Conservation (phyloP, 1,140 invertebrate species). For the Penaeus japonicus region DNA sequence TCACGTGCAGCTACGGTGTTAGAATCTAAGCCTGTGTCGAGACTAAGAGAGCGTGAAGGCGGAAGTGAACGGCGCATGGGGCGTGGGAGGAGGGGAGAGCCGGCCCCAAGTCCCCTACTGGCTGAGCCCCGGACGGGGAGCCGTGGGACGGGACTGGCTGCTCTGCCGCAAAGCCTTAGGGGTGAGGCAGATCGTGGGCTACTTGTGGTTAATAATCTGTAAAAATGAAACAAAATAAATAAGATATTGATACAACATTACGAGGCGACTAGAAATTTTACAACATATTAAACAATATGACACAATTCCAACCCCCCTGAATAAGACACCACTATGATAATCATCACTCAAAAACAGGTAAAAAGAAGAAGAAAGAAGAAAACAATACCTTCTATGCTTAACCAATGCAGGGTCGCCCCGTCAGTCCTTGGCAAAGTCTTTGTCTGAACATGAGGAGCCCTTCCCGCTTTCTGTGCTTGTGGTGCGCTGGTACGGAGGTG, state of each 20-base stretch:
- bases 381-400: conserved; percentile 55
- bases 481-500: conserved; percentile 79
- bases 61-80: conserved; percentile 48
- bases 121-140: conserved; percentile 28
- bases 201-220: conserved; percentile 47
- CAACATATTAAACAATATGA: too few relatives aligned
- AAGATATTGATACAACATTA: not conserved
- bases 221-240: not conserved
- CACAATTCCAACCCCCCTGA: too few relatives aligned
- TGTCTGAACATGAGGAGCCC: conserved; percentile 71
- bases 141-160: conserved; percentile 44
- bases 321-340: not conserved
- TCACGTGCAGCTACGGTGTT: conserved; percentile 24
- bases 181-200: conserved; percentile 55
- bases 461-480: conserved; percentile 79
- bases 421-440: conserved; percentile 66
- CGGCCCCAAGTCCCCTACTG: conserved; percentile 39
- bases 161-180: conserved; percentile 43
- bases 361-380: not conserved
- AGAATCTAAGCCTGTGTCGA: conserved; percentile 57
- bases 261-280: not conserved
- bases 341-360: not conserved
- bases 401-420: conserved; percentile 59
- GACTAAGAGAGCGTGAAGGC: conserved; percentile 56
- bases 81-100: conserved; percentile 49